These are phyloP conservation scores for Cossypha caffra DNA, from an alignment of 2,797 vertebrate species.

Conservation along the genomic window DNA sequence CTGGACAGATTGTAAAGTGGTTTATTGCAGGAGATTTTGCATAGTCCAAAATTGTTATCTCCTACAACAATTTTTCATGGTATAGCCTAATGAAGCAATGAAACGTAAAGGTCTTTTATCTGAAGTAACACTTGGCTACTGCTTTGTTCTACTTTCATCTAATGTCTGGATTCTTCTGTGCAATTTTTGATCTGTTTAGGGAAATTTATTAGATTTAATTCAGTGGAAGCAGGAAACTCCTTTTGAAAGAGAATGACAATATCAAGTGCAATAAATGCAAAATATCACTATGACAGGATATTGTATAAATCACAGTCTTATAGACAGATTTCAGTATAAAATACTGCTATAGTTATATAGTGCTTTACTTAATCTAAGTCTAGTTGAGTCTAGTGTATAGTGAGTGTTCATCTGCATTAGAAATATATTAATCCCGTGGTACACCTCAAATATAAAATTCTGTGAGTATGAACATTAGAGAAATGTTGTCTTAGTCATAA, in stretches of 20 bases:
- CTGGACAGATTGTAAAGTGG: slow-evolving; percentile 21
- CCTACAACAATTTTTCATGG: slow-evolving; percentile 44
- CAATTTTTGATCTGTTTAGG: slow-evolving; percentile 58
- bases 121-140: slow-evolving; percentile 52
- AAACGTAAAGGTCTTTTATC: slow-evolving; percentile 59
- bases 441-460: neutral
- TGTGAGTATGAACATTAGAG: neutral
- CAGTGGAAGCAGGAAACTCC: slow-evolving; percentile 13
- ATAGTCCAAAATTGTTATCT: slow-evolving; percentile 58
- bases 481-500: neutral
- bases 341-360: neutral
- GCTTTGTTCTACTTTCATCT: slow-evolving; percentile 43
- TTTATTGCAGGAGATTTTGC: slow-evolving; percentile 58
- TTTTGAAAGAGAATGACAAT: slow-evolving; percentile 29
- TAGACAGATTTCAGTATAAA: neutral
- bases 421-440: neutral
- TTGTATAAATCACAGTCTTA: neutral
- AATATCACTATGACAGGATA: slow-evolving; percentile 6
- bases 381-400: neutral
- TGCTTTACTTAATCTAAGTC: neutral
- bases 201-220: slow-evolving; percentile 44
- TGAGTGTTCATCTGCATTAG: neutral
- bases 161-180: slow-evolving; percentile 31
- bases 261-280: slow-evolving; percentile 20
- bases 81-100: slow-evolving; percentile 66